Base-by-base conservation (phyloP, 2,888 invertebrate species). In the Chorisops tibialis region DNA sequence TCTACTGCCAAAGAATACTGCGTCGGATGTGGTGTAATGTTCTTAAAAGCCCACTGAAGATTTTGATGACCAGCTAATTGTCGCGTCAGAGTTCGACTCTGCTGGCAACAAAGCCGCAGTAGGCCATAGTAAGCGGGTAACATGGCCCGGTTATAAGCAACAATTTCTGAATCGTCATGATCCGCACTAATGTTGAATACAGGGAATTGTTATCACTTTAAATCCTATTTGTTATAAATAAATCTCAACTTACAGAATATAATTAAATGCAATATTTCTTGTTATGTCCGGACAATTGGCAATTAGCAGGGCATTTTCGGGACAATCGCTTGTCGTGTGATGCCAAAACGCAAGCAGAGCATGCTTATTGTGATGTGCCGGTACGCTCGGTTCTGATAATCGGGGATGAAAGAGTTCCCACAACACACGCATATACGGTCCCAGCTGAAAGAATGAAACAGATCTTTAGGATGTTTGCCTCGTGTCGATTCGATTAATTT, bases 321-420 rank as follows among this genome's bases (percentile, higher is more conserved):
- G 90, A 75, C 96, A 96, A 78, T 96, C 96, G 6, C 88, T 84
- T 69, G 92, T 91, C 24, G 92, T 93, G 68, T 93, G 91, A 81
- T 95, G 92, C 95, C 95, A 96, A 81, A 94, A 96, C 35, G 91
- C 85, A 14, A 96, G 82, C 68, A 96, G 78, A 3, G 95, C 93
- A 76, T 96, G 96, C 76, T 96, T 96, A 79, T 96, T 96, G 73
- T 95, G 94, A 79, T 96, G 94, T 60, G 95, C 92, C 19, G 96
- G 91, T 69, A 96, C 93, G 59, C 93, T 91, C 1, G 96, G 96
- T 79, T 96, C 96, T 9, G 94, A 93, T 66, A 96, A 83, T 70
- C 93, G 91, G 2, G 96, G 95, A 81, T 96, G 95, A 79, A 96
- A 96, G 61, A 96, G 80, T 69, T 93, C 91, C 96, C 96, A 96